Evolutionary conservation across 2,113 vertebrate species (phyloP), one percentile per base, ranked within the genome.

Genomic region (Tragelaphus buxtoni): DNA sequence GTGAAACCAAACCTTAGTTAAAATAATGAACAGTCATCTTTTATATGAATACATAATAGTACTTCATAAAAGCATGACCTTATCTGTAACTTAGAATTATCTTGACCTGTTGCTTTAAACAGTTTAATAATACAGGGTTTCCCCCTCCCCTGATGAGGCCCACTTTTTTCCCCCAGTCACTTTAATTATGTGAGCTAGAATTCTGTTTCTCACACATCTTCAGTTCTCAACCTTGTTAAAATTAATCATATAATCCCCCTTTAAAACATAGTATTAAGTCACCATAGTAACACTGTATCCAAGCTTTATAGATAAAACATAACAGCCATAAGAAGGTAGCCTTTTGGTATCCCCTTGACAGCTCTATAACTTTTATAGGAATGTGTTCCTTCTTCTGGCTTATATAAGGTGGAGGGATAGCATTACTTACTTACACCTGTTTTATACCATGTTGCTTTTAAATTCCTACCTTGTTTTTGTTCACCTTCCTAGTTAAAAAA

Each of bases 221-320:
- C 96, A 97, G 93, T 98, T 98, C 97, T 98, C 96, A 98, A 97
- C 98, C 98, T 98, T 99, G 98, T 98, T 98, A 98, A 98, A 98
- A 99, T 99, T 98, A 98, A 98, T 98, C 98, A 97, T 98, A 98
- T 99, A 99, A 98, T 99, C 98, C 98, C 91, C 92, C 97, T 98
- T 98, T 98, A 98, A 98, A 98, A 98, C 97, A 97, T 95, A 96
- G 53, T 96, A 97, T 98, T 98, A 98, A 98, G 98, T 98, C 97
- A 97, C 98, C 98, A 98, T 98, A 98, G 98, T 98, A 98, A 98
- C 98, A 97, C 98, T 97, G 96, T 98, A 97, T 98, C 98, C 97
- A 96, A 97, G 98, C 98, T 98, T 98, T 98, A 60, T 95, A 97
- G 98, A 98, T 98, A 96, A 98, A 98, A 96, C 97, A 97, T 98